These are phyloP conservation scores for Acanthosepion lycidas DNA, from an alignment of 2,888 invertebrate species.

Conservation along the genomic window DNA sequence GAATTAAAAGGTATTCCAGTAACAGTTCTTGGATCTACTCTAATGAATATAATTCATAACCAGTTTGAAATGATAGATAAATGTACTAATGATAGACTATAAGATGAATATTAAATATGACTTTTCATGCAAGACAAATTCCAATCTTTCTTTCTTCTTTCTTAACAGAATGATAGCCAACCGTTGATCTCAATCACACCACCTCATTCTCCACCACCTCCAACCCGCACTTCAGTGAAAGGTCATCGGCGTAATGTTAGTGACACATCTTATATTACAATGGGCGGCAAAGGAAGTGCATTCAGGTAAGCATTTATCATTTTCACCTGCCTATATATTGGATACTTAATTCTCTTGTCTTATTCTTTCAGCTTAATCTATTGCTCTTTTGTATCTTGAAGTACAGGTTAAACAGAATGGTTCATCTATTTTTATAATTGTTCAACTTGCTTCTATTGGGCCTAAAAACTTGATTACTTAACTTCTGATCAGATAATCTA, in stretches of 20 bases:
- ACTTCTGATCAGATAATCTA: no score
- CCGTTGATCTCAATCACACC: conserved; percentile 64
- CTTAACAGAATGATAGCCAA: conserved; percentile 59
- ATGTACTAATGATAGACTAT: no score
- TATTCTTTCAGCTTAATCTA: neutral
- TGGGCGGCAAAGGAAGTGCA: conserved; percentile 72
- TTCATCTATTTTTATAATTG: neutral
- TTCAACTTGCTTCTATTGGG: neutral
- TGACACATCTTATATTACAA: conserved; percentile 79
- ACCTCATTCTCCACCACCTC: conserved; percentile 66
- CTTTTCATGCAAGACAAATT: neutral
- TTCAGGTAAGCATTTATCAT: conserved; percentile 63
- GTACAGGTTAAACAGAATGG: neutral
- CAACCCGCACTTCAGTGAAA: conserved; percentile 65
- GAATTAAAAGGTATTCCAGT: no score
- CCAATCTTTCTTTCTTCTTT: conserved; percentile 3
- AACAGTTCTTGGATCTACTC: no score
- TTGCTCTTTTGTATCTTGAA: neutral
- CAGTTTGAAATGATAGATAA: no score
- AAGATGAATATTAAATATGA: no score
- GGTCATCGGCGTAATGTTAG: conserved; percentile 87
- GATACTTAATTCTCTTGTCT: neutral
- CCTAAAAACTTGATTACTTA: neutral
- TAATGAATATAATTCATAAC: no score
- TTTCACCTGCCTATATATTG: neutral